Evolutionary conservation across 2,113 vertebrate species (phyloP).

Genomic region (Ceyx cyanopectus): DNA sequence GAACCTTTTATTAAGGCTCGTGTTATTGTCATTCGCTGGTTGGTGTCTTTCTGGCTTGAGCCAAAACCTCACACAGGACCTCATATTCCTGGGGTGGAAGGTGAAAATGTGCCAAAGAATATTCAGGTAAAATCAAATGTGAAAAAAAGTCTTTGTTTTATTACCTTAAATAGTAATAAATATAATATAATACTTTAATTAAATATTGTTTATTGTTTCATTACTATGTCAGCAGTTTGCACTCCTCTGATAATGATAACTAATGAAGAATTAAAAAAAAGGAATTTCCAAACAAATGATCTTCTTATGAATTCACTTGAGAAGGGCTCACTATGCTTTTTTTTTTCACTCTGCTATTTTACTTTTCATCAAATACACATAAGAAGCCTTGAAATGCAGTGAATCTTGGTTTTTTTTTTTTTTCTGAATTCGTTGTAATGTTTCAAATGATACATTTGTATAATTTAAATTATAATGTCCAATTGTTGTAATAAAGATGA

Average conservation of each 20-base stretch:
- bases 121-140: slow-evolving; percentile 88
- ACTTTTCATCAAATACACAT: not conserved
- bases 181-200: no score
- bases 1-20: slow-evolving; percentile 96
- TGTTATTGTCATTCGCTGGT: slow-evolving; percentile 97
- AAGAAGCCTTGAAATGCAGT: not conserved
- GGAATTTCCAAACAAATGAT: not conserved
- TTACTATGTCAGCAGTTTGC: not conserved
- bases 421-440: not conserved
- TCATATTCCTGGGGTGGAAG: slow-evolving; percentile 95
- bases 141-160: no score
- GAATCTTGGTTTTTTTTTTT: not conserved
- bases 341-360: not conserved
- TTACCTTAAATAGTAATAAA: no score
- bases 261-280: not conserved
- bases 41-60: slow-evolving; percentile 99
- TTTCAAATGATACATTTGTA: not conserved
- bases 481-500: not conserved
- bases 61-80: slow-evolving; percentile 89
- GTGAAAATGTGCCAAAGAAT: slow-evolving; percentile 97
- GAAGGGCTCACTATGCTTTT: not conserved
- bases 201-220: no score
- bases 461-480: not conserved
- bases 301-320: not conserved
- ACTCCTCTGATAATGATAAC: not conserved